These are phyloP conservation scores for Philaethria dido DNA, from an alignment of 2,888 invertebrate genomes.

Conservation along the genomic window DNA sequence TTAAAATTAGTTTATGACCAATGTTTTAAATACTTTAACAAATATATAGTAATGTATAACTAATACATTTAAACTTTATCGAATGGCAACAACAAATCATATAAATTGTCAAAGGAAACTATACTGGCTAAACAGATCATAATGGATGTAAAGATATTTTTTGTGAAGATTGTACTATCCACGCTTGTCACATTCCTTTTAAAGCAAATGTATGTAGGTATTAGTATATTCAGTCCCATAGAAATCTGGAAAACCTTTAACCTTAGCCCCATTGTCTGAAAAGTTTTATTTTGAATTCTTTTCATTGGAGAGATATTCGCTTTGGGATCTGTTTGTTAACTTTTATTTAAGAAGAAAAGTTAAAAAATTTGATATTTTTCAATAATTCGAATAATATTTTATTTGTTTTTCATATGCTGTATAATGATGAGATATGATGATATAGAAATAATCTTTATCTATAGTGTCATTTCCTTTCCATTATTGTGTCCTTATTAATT, in stretches of 20 bases:
- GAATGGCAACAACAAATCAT: background rate
- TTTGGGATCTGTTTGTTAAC: constrained; percentile 15
- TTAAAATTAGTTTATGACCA: too few relatives aligned
- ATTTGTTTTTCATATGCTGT: background rate
- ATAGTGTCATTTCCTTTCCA: background rate
- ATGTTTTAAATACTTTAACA: too few relatives aligned
- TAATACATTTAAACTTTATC: too few relatives aligned
- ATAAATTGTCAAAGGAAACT: background rate
- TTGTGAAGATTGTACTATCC: background rate
- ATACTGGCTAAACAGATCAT: background rate
- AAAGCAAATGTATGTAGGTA: background rate
- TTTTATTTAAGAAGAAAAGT: background rate
- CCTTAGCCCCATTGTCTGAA: constrained; percentile 10
- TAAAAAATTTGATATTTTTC: too few relatives aligned
- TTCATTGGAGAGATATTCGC: constrained; percentile 19
- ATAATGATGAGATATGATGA: background rate
- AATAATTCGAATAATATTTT: background rate
- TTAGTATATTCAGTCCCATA: background rate
- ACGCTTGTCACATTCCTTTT: background rate
- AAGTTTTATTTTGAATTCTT: constrained; percentile 19
- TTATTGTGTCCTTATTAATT: background rate
- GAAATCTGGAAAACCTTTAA: constrained; percentile 1
- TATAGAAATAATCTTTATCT: too few relatives aligned
- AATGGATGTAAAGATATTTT: background rate
- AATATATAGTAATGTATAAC: too few relatives aligned